phyloP scores from a whole-genome alignment of 2,113 vertebrate genomes.

The Anser cygnoides region DNA sequence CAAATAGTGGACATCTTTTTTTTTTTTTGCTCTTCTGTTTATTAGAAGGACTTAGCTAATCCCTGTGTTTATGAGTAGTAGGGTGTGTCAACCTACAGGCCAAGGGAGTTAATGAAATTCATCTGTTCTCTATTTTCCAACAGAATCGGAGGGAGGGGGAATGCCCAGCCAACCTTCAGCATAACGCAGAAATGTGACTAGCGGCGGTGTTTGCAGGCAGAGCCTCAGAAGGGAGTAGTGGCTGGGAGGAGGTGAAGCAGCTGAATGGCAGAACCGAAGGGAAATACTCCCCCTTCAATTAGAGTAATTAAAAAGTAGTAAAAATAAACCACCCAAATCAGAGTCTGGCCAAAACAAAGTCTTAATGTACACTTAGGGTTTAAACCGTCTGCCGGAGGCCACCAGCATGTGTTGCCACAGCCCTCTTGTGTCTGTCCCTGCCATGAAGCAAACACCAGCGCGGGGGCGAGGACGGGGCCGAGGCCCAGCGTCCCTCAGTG shows the following conservation, averaged over 20 bases:
- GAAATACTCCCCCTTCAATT: conserved; percentile 70
- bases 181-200: conserved; percentile 22
- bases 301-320: conserved; percentile 75
- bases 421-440: background rate
- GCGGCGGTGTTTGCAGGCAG: conserved; percentile 20
- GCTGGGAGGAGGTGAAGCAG: conserved; percentile 27
- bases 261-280: conserved; percentile 51
- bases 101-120: conserved; percentile 67
- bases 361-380: conserved; percentile 63
- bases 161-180: background rate
- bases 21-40: conserved; percentile 54
- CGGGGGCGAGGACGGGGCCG: too few species aligned
- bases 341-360: conserved; percentile 64
- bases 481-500: fast-evolving
- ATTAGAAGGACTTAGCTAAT: conserved; percentile 66
- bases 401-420: conserved; percentile 16
- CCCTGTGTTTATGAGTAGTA: conserved; percentile 57
- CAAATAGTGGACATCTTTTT: conserved; percentile 35
- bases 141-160: conserved; percentile 9
- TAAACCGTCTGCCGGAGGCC: conserved; percentile 49
- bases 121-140: conserved; percentile 59
- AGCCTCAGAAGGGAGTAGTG: background rate
- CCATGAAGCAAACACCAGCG: background rate
- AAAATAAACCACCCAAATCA: conserved; percentile 69
- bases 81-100: conserved; percentile 62